Evolutionary conservation across 2,113 vertebrate genomes (phyloP).

Genomic region (Dasyurus viverrinus): DNA sequence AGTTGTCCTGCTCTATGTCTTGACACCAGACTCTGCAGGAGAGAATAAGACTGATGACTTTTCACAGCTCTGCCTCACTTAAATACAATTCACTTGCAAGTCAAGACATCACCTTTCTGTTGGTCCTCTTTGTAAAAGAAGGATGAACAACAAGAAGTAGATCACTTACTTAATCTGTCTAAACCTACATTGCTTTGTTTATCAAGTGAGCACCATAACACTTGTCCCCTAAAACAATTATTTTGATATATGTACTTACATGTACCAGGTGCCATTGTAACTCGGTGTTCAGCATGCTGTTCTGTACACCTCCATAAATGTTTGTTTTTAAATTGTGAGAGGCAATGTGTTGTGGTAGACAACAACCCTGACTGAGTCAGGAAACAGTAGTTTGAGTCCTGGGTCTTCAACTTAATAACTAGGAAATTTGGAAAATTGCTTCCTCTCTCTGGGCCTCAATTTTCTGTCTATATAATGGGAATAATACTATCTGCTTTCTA

Average conservation of each 20-base stretch:
- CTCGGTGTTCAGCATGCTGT: not conserved
- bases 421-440: not conserved
- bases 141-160: not conserved
- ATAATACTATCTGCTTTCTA: not conserved
- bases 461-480: not conserved
- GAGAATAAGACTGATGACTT: no score
- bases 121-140: no score
- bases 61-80: no score
- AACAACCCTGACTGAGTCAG: not conserved
- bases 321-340: not conserved
- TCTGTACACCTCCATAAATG: not conserved
- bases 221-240: not conserved
- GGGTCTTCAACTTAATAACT: not conserved
- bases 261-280: not conserved
- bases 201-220: not conserved
- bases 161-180: not conserved
- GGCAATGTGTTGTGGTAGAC: not conserved
- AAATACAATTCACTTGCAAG: no score
- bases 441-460: not conserved
- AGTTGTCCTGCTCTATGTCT: no score
- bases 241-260: not conserved
- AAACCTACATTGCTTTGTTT: not conserved
- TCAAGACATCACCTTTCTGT: no score
- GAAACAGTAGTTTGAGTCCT: not conserved
- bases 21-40: no score